phyloP scores from a whole-genome alignment of 2,797 vertebrate genomes.

The Chloroceryle amazona region DNA sequence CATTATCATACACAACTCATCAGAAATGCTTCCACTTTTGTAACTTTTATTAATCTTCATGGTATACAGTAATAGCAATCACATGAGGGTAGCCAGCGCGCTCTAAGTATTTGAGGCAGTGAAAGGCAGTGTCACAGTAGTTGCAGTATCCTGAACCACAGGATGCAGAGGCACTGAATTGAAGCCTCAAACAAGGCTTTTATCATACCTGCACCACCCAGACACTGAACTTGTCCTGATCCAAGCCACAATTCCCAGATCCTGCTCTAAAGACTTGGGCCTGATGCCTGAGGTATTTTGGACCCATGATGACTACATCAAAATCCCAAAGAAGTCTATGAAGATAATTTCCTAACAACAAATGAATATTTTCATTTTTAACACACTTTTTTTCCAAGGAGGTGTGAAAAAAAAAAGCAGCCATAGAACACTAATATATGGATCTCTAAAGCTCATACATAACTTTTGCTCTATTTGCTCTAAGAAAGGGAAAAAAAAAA shows the following conservation, averaged over 20 bases:
- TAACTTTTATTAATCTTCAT: not conserved
- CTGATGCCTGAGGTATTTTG: not conserved
- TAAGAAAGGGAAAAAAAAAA: not conserved
- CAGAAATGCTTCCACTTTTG: not conserved
- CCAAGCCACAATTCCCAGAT: not conserved
- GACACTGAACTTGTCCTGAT: not conserved
- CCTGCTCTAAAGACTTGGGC: accelerated
- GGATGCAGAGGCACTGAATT: not conserved
- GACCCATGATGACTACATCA: not conserved
- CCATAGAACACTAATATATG: not conserved
- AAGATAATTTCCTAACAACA: not conserved
- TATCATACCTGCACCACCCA: not conserved
- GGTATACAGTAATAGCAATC: not conserved
- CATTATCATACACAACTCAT: not conserved
- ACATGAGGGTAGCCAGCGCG: not conserved
- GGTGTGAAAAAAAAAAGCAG: not conserved
- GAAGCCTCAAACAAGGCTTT: not conserved
- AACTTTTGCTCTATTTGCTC: not conserved
- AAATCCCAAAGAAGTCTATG: not conserved
- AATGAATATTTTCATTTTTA: not conserved
- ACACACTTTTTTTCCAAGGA: not conserved
- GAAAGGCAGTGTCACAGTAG: not conserved
- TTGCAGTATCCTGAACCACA: not conserved
- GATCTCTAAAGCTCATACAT: not conserved
- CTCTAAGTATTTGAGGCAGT: not conserved